A percentile compares a stretch with the other conserved stretches of the same genome.
Evolutionary conservation across 2,113 vertebrate species (phyloP).

Genomic region (Brachyhypopomus gauderio): DNA sequence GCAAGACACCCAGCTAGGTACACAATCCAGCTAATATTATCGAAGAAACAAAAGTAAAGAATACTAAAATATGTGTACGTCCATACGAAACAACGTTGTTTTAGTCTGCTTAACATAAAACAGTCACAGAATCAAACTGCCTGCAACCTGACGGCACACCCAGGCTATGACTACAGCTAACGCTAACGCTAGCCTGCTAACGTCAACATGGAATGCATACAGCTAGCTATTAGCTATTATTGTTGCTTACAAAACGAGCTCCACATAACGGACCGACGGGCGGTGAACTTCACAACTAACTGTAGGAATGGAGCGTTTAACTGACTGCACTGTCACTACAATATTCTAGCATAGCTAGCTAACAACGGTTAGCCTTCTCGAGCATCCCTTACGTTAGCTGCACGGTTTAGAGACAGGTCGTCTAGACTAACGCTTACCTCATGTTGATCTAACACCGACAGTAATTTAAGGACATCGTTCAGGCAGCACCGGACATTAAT

Average conservation of each 20-base stretch:
- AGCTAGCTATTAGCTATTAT: not conserved
- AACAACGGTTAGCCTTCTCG: slow-evolving; percentile 5
- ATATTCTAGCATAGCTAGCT: slow-evolving; percentile 36
- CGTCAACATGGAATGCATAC: not conserved
- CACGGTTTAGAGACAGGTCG: not conserved
- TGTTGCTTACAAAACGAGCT: too few species aligned
- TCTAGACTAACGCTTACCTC: slow-evolving; percentile 57
- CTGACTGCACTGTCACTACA: not conserved
- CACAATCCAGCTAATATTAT: too few species aligned
- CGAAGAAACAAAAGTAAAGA: too few species aligned
- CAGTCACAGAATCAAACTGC: too few species aligned
- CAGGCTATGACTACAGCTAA: not conserved
- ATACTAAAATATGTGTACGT: too few species aligned
- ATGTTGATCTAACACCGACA: slow-evolving; percentile 33
- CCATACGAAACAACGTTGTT: too few species aligned
- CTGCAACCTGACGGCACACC: too few species aligned
- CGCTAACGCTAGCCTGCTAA: slow-evolving; percentile 9
- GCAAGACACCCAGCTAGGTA: too few species aligned
- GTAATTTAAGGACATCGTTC: not conserved
- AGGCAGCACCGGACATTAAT: not conserved
- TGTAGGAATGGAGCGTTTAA: not conserved
- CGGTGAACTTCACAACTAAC: not conserved
- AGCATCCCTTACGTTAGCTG: too few species aligned
- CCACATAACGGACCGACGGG: not conserved
- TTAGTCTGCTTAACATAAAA: too few species aligned